These are phyloP conservation scores for Dolichomitus sp. DNA, from an alignment of 2,888 invertebrate genomes.

Conservation along the genomic window DNA sequence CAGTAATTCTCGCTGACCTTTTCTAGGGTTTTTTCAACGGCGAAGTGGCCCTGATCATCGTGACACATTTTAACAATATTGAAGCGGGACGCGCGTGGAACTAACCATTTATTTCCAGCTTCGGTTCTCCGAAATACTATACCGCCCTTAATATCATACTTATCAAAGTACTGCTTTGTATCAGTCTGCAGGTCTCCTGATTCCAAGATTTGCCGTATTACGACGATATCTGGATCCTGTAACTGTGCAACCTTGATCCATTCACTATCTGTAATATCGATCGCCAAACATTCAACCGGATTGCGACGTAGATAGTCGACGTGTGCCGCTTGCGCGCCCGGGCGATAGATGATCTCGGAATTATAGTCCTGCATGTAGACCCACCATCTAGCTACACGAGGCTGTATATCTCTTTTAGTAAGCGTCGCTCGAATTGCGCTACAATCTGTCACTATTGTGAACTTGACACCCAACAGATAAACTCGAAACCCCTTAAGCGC, in stretches of 20 bases:
- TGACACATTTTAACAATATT: conserved; percentile 80
- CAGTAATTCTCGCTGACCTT: conserved; percentile 79
- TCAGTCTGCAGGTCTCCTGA: conserved; percentile 37
- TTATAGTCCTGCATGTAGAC: conserved; percentile 70
- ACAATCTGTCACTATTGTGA: conserved; percentile 67
- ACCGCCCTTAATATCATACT: conserved; percentile 38
- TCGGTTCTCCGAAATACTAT: conserved; percentile 48
- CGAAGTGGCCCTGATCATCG: conserved; percentile 82
- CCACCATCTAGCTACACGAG: conserved; percentile 50
- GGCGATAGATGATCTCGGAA: conserved; percentile 67
- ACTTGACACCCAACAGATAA: conserved; percentile 78
- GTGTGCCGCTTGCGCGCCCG: conserved; percentile 62
- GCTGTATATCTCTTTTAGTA: conserved; percentile 39
- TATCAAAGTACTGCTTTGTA: conserved; percentile 48
- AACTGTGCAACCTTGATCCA: conserved; percentile 35
- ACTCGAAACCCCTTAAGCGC: conserved; percentile 79
- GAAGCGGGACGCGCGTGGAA: conserved; percentile 57
- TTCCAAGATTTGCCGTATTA: conserved; percentile 42
- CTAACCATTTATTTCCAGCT: conserved; percentile 43
- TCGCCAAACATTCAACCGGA: conserved; percentile 67
- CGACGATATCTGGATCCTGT: conserved; percentile 32
- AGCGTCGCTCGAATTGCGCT: conserved; percentile 44
- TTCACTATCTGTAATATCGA: neutral
- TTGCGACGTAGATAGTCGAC: conserved; percentile 73
- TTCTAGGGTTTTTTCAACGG: conserved; percentile 77